Evolutionary conservation across 2,888 invertebrate genomes (phyloP).

Genomic region (Cyclophora albipunctata): DNA sequence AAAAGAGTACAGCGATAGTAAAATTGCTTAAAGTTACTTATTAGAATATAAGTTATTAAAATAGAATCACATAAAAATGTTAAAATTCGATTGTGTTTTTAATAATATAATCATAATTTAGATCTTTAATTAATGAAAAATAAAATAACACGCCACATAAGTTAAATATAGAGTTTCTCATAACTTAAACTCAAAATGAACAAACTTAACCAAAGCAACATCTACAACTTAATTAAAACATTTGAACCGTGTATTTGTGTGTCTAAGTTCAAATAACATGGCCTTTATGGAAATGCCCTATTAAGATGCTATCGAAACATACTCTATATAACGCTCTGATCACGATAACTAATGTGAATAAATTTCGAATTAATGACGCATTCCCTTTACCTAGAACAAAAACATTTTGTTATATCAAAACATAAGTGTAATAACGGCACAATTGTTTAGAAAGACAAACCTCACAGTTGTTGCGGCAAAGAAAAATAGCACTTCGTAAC

Average conservation of each 20-base stretch:
- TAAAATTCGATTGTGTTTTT: too few species aligned
- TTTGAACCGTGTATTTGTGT: constrained; percentile 8
- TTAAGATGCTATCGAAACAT: constrained; percentile 42
- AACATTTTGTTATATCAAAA: constrained; percentile 67
- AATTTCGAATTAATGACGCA: constrained; percentile 61
- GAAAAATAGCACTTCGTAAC: constrained; percentile 20
- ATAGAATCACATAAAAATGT: too few species aligned
- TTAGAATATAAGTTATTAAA: too few species aligned
- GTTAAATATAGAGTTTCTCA: too few species aligned
- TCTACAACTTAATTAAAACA: constrained; percentile 11
- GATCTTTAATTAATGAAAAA: too few species aligned
- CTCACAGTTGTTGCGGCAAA: constrained; percentile 8
- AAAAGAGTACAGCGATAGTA: too few species aligned
- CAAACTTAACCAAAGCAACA: not conserved
- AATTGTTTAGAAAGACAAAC: constrained; percentile 44
- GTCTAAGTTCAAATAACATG: constrained; percentile 9
- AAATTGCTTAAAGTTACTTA: too few species aligned
- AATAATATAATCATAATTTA: too few species aligned
- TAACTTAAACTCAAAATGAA: constrained; percentile 1
- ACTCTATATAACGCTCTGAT: constrained; percentile 41
- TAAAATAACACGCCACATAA: too few species aligned
- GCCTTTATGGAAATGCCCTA: constrained; percentile 31
- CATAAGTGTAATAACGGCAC: constrained; percentile 59
- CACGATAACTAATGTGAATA: constrained; percentile 57
- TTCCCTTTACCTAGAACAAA: constrained; percentile 37